phyloP scores from a whole-genome alignment of 2,113 vertebrate genomes.

The Porphyrio hochstetteri region DNA sequence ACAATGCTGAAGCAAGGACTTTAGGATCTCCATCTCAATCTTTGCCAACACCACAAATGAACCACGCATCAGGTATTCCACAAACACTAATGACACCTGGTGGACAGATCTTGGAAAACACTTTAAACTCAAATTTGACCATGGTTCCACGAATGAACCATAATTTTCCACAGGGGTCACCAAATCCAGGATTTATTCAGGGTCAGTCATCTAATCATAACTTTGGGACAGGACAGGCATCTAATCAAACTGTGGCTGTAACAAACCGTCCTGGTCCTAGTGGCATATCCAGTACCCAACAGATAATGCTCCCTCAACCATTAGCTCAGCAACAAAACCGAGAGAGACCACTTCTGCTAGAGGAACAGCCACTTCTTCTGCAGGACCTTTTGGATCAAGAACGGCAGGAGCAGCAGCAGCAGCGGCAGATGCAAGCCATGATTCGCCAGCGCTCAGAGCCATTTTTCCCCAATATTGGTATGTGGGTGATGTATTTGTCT shows the following conservation, averaged over 20 bases:
- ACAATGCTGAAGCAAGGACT: conserved; percentile 75
- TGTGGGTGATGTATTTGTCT: neutral
- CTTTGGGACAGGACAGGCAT: conserved; percentile 69
- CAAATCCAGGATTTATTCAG: conserved; percentile 76
- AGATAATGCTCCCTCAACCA: conserved; percentile 76
- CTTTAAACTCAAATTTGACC: conserved; percentile 72
- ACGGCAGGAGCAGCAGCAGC: conserved; percentile 95
- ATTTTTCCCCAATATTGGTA: conserved; percentile 89
- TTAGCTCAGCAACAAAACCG: conserved; percentile 77
- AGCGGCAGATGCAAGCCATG: conserved; percentile 97
- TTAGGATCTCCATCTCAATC: conserved; percentile 75
- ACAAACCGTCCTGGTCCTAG: conserved; percentile 70
- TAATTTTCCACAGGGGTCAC: conserved; percentile 77
- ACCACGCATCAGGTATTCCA: conserved; percentile 69
- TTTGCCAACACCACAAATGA: conserved; percentile 77
- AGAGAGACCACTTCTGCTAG: conserved; percentile 87
- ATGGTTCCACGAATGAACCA: conserved; percentile 80
- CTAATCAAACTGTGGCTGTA: conserved; percentile 72
- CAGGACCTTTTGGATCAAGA: conserved; percentile 98
- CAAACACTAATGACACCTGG: conserved; percentile 73
- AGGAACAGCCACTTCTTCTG: conserved; percentile 94
- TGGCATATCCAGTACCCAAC: conserved; percentile 76
- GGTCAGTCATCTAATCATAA: conserved; percentile 66
- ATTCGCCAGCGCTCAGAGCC: conserved; percentile 90
- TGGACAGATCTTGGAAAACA: conserved; percentile 73